Conservation (phyloP, 2,113 vertebrate species). For the Odobenus rosmarus region DNA sequence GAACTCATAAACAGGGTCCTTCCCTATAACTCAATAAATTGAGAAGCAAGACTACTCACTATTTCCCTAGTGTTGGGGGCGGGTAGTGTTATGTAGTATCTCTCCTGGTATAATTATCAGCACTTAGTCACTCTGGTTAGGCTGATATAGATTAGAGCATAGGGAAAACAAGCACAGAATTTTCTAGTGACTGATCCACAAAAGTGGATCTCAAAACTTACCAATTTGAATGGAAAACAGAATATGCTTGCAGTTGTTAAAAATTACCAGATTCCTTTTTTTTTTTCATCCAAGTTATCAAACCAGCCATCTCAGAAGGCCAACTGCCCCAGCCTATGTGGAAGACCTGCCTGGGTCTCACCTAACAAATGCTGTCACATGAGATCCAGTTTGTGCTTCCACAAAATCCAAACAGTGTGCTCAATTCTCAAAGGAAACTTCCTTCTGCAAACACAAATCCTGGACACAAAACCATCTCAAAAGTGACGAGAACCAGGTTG, state of each 20-base stretch:
- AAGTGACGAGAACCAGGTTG: slow-evolving; percentile 42
- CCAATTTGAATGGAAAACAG: not conserved
- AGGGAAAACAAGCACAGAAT: slow-evolving; percentile 8
- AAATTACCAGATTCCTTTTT: not conserved
- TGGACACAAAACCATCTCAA: slow-evolving; percentile 35
- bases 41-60: slow-evolving; percentile 1
- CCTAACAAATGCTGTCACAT: slow-evolving; percentile 27
- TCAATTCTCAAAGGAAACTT: slow-evolving; percentile 34
- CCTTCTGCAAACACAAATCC: slow-evolving; percentile 66
- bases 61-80: not conserved
- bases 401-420: slow-evolving; percentile 38
- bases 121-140: not conserved
- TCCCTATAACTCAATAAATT: slow-evolving; percentile 17
- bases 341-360: not conserved
- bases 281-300: slow-evolving; percentile 31
- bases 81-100: not conserved
- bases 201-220: slow-evolving; percentile 17
- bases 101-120: not conserved
- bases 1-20: slow-evolving; percentile 2
- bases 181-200: not conserved
- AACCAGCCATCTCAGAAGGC: slow-evolving; percentile 27
- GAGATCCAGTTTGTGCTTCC: slow-evolving; percentile 39
- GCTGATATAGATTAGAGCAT: not conserved
- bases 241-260: not conserved
- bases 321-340: not conserved